Base-by-base conservation (phyloP, 2,113 vertebrate species). In the Polypterus senegalus region DNA sequence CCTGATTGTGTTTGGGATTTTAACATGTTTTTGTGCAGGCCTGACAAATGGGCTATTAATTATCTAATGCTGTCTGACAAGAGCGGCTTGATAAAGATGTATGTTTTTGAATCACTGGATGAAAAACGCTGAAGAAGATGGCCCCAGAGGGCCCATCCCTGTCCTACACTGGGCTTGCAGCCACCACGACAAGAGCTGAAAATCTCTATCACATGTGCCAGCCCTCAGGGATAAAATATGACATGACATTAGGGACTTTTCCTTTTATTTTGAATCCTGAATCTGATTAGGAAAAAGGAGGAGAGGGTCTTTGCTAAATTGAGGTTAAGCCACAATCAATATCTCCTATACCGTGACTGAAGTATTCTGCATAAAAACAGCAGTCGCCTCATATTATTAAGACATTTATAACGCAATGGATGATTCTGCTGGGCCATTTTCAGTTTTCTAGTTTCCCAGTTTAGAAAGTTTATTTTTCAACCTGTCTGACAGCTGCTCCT, bases 21-120 rank as follows among this genome's bases (percentile, higher is more conserved):
- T 91, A 94, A 89, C 92, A 89, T 89, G 89, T 92, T 97, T 27
- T 86, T 89, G 88, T 88, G 85, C 88, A 87, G 87, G 91, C 89
- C 81, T 98, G 93, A 98, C 96, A 97, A 97, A 97, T 97, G 92
- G 91, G 92, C 93, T 97, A 98, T 97, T 98, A 98, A 98, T 97
- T 97, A 98, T 98, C 96, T 97, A 95, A 97, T 97, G 93, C 93
- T 95, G 93, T 96, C 93, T 96, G 96, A 97, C 93, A 97, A 97
- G 88, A 94, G 90, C 84, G 82, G 79, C 92, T 92, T 97, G 96
- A 98, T 97, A 97, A 97, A 97, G 94, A 97, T 92, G 93, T 96
- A 97, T 98, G 93, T 87, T 94, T 92, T 88, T 82, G 83, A 87
- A 85, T 84, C 73, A 60, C 76, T 77, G 82, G 84, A 85, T 84